Evolutionary conservation across 2,888 invertebrate species (phyloP).

Genomic region (Oxystoma pomonae): DNA sequence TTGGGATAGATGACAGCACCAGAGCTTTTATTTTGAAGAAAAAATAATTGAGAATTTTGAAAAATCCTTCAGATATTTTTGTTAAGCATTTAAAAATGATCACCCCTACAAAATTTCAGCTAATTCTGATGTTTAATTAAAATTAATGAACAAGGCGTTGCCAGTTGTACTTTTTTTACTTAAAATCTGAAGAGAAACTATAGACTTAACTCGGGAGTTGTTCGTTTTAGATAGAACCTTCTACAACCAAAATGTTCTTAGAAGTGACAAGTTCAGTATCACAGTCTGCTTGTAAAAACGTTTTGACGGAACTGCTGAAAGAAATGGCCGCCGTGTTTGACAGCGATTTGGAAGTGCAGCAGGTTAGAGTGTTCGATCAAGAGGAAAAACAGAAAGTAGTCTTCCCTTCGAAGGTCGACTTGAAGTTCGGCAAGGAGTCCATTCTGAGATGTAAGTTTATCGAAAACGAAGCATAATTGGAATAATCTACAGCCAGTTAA

Average conservation of each 20-base stretch:
- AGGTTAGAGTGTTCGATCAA: slow-evolving; percentile 68
- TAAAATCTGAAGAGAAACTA: too few relatives aligned
- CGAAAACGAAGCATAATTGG: neutral
- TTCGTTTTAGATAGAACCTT: slow-evolving; percentile 58
- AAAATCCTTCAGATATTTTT: too few relatives aligned
- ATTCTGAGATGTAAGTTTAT: neutral
- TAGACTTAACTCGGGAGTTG: slow-evolving; percentile 2
- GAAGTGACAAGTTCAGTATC: slow-evolving; percentile 73
- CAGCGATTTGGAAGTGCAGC: slow-evolving; percentile 52
- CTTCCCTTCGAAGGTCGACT: slow-evolving; percentile 73
- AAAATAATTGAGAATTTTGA: too few relatives aligned
- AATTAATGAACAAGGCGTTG: too few relatives aligned
- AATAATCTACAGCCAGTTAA: too few relatives aligned
- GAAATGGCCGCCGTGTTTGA: slow-evolving; percentile 56
- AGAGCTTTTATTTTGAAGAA: too few relatives aligned
- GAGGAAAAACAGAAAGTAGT: slow-evolving; percentile 67
- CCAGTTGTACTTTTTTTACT: too few relatives aligned
- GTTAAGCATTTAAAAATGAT: too few relatives aligned
- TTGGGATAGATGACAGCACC: too few relatives aligned
- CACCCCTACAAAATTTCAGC: too few relatives aligned
- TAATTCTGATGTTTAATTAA: too few relatives aligned
- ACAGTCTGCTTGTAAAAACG: slow-evolving; percentile 61
- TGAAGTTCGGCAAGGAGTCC: slow-evolving; percentile 27
- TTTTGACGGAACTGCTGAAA: slow-evolving; percentile 63
- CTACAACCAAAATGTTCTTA: slow-evolving; percentile 63